A percentile compares a stretch with the other conserved stretches of the same genome.
phyloP scores from a whole-genome alignment of 1,140 invertebrate species.

The Aphaenogaster floridana region DNA sequence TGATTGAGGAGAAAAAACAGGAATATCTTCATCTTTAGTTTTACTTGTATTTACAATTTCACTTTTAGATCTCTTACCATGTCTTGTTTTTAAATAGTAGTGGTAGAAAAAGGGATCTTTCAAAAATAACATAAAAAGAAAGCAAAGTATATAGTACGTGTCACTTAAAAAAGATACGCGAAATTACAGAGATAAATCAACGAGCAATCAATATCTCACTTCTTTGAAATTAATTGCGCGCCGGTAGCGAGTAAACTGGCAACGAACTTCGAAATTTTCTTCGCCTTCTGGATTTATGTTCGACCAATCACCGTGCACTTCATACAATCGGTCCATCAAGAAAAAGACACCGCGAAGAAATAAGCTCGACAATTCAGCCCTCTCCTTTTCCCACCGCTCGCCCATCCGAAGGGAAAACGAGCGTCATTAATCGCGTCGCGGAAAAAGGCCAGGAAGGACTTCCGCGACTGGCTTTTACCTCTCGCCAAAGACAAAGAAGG shows the following conservation, averaged over 20 bases:
- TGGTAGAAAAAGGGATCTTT: background rate
- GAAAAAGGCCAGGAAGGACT: conserved; percentile 42
- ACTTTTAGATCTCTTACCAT: background rate
- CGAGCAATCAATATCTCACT: conserved; percentile 32
- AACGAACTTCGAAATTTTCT: conserved; percentile 46
- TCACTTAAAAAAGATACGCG: conserved; percentile 2
- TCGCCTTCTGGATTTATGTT: conserved; percentile 41
- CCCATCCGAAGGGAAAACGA: conserved; percentile 65
- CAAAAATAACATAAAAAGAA: background rate
- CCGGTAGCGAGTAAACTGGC: conserved; percentile 6
- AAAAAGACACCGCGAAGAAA: conserved; percentile 59
- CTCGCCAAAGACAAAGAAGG: conserved; percentile 33
- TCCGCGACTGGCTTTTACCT: conserved; percentile 44
- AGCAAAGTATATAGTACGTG: background rate
- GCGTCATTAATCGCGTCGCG: conserved; percentile 68
- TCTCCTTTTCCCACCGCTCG: conserved; percentile 34
- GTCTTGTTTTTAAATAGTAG: background rate
- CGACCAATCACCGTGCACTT: conserved; percentile 38
- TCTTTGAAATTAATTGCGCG: conserved; percentile 21
- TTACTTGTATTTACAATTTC: background rate
- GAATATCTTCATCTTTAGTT: background rate
- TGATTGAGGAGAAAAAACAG: background rate
- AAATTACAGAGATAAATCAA: conserved; percentile 6
- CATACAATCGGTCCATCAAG: conserved; percentile 61
- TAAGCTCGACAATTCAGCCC: conserved; percentile 50